Evolutionary conservation across 2,888 invertebrate species (phyloP).

Genomic region (Caenorhabditis sinica): DNA sequence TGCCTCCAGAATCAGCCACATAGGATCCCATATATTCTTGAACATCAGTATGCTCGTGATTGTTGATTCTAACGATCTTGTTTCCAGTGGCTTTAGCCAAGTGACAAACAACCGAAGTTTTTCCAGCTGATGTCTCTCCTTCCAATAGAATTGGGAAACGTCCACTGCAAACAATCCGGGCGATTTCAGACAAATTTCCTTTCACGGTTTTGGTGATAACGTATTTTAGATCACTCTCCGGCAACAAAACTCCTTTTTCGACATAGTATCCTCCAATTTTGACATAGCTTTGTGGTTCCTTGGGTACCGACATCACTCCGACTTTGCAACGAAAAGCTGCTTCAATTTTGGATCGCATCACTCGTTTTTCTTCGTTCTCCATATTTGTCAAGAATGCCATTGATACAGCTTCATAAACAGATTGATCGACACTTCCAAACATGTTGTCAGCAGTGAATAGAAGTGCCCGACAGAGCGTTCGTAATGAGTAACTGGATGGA

Average conservation of each 20-base stretch:
- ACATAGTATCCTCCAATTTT: conserved; percentile 94
- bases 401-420: conserved; percentile 91
- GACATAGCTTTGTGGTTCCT: conserved; percentile 45
- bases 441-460: conserved; percentile 91
- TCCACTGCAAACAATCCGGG: conserved; percentile 89
- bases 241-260: conserved; percentile 83
- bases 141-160: conserved; percentile 91
- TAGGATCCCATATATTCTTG: conserved; percentile 92
- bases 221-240: conserved; percentile 86
- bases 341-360: conserved; percentile 66
- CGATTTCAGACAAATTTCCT: conserved; percentile 93
- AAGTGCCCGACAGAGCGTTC: conserved; percentile 95
- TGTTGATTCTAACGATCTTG: conserved; percentile 95
- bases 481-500: conserved; percentile 85
- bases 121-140: conserved; percentile 98
- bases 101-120: conserved; percentile 96
- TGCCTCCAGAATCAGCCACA: conserved; percentile 91
- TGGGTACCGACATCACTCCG: conserved; percentile 57
- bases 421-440: conserved; percentile 90
- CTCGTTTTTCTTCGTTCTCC: conserved; percentile 84
- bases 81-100: conserved; percentile 95
- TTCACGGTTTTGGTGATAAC: conserved; percentile 93
- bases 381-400: conserved; percentile 94
- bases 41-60: conserved; percentile 98
- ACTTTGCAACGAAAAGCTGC: conserved; percentile 58